phyloP scores from a whole-genome alignment of 2,113 vertebrate genomes.

The Spilogale gracilis region DNA sequence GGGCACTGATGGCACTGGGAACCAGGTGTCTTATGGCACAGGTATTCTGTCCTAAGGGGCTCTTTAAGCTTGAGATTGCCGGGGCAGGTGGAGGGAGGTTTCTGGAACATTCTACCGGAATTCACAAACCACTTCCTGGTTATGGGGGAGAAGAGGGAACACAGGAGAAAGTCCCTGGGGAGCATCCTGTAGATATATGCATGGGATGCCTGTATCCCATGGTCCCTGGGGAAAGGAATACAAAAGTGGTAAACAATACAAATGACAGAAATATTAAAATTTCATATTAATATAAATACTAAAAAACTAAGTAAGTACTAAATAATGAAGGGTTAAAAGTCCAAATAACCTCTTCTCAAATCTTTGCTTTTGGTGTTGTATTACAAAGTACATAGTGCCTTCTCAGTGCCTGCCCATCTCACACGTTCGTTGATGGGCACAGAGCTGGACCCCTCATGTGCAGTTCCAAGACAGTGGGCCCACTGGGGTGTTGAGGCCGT shows the following conservation, averaged over 20 bases:
- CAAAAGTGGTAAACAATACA: neutral
- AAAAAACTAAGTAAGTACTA: neutral
- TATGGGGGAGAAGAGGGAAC: neutral
- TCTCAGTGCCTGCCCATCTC: fast-evolving
- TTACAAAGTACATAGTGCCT: neutral
- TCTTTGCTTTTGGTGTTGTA: neutral
- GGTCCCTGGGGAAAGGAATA: neutral
- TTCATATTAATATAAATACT: neutral
- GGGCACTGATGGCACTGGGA: neutral
- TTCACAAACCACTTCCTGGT: neutral
- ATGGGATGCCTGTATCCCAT: neutral
- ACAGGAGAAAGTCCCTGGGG: neutral
- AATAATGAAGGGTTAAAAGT: neutral
- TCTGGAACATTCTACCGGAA: neutral
- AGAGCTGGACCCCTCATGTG: fast-evolving
- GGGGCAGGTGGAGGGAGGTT: too few species aligned
- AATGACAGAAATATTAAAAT: neutral
- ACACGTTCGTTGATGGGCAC: fast-evolving
- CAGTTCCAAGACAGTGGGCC: neutral
- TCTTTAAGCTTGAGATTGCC: too few species aligned
- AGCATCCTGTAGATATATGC: neutral
- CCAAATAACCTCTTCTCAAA: neutral
- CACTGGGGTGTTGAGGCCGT: neutral
- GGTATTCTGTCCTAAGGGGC: neutral
- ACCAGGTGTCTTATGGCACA: neutral